Evolutionary conservation across 2,888 invertebrate species (phyloP).

Genomic region (Sesamia inferens): DNA sequence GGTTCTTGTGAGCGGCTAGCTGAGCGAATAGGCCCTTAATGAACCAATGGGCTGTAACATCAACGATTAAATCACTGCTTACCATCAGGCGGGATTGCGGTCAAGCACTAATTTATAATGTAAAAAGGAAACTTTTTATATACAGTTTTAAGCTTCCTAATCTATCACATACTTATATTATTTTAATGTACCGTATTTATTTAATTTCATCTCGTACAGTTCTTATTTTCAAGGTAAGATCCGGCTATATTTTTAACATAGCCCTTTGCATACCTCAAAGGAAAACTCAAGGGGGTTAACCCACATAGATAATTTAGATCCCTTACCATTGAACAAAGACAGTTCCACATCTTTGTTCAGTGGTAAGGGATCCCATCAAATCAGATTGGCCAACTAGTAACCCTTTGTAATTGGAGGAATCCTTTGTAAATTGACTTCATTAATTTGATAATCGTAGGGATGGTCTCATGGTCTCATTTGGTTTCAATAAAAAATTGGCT

Average conservation of each 20-base stretch:
- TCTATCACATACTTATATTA: too few relatives aligned
- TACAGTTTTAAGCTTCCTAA: too few relatives aligned
- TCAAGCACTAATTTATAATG: too few relatives aligned
- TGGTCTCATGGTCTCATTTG: slow-evolving; percentile 14
- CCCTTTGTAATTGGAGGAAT: slow-evolving; percentile 59
- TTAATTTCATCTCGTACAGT: not conserved
- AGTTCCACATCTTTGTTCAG: slow-evolving; percentile 4
- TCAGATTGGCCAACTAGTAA: slow-evolving; percentile 55
- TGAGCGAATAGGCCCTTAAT: too few relatives aligned
- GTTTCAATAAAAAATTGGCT: slow-evolving; percentile 30
- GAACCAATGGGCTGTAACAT: too few relatives aligned
- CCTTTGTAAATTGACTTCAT: slow-evolving; percentile 64
- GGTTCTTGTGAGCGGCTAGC: too few relatives aligned
- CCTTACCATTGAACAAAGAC: slow-evolving; percentile 46
- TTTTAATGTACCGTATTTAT: too few relatives aligned
- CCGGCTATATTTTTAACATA: slow-evolving; percentile 12
- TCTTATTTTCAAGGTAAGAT: not conserved
- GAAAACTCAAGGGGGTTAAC: slow-evolving; percentile 40
- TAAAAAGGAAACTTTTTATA: too few relatives aligned
- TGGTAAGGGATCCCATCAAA: slow-evolving; percentile 40
- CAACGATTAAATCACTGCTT: too few relatives aligned
- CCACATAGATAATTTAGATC: slow-evolving; percentile 44
- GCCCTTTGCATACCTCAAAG: slow-evolving; percentile 22
- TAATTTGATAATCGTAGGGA: slow-evolving; percentile 59
- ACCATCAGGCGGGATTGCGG: too few relatives aligned